phyloP scores from a whole-genome alignment of 1,140 invertebrate genomes.

The Dendrolimus kikuchii region DNA sequence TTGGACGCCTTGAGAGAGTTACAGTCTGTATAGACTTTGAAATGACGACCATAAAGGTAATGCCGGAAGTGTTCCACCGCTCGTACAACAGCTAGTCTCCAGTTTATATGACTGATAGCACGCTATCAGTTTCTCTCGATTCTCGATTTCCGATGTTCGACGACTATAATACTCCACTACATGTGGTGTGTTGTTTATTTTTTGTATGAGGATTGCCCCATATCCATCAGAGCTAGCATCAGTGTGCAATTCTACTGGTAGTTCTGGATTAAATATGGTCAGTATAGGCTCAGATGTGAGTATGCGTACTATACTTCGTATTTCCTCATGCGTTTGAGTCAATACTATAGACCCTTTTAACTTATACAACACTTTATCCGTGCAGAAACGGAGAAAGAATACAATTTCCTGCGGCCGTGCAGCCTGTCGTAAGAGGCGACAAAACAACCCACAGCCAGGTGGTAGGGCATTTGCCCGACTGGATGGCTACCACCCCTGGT shows the following conservation, averaged over 20 bases:
- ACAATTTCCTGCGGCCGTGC: no score
- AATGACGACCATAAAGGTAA: conserved; percentile 33
- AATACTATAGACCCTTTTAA: conserved; percentile 13
- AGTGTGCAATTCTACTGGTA: conserved; percentile 43
- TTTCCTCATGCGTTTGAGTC: conserved; percentile 15
- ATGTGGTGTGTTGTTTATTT: conserved; percentile 54
- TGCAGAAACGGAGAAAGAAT: no score
- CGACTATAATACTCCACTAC: conserved; percentile 56
- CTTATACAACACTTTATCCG: no score
- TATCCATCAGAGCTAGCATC: conserved; percentile 36
- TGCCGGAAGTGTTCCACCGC: conserved; percentile 29
- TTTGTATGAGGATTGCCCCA: conserved; percentile 42
- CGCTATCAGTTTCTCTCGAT: no score
- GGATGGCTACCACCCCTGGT: no score
- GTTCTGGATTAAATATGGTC: conserved; percentile 31
- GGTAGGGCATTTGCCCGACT: no score
- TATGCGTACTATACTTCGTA: conserved; percentile 9
- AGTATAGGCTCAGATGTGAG: conserved; percentile 33
- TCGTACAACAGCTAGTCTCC: conserved; percentile 58
- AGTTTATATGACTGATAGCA: conserved; percentile 46
- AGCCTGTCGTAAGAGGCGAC: no score
- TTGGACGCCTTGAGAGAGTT: conserved; percentile 34
- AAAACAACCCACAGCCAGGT: no score
- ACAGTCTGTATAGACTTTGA: conserved; percentile 36
- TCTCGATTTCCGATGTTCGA: conserved; percentile 32